Percentiles rank a stretch among this genome's conserved stretches.
Evolutionary conservation across 2,888 invertebrate genomes (phyloP).

Genomic region (Papilio demoleus): DNA sequence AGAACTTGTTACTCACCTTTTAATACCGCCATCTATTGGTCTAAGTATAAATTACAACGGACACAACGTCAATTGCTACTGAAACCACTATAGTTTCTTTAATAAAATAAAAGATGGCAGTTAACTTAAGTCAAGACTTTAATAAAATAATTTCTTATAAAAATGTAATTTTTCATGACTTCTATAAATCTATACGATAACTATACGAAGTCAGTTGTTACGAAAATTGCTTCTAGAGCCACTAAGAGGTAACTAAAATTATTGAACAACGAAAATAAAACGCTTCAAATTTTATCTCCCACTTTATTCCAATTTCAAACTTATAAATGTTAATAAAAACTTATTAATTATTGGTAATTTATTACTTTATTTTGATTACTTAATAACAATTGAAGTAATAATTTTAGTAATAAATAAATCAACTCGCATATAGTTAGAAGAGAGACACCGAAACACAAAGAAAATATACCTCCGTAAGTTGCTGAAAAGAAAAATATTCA

Average conservation of each 20-base stretch:
- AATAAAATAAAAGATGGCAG: neutral
- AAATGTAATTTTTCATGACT: too few species aligned
- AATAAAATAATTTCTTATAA: too few species aligned
- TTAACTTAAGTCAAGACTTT: neutral
- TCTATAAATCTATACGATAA: too few species aligned
- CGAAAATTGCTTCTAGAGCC: too few species aligned
- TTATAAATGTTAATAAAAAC: too few species aligned
- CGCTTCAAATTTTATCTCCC: too few species aligned
- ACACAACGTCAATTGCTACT: neutral
- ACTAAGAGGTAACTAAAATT: too few species aligned
- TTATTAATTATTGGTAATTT: too few species aligned
- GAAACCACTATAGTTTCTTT: neutral
- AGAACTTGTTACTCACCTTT: neutral
- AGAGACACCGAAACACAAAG: constrained; percentile 70
- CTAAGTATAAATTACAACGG: neutral
- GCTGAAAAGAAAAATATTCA: constrained; percentile 56
- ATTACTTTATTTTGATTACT: neutral
- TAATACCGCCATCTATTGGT: neutral
- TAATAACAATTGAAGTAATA: constrained; percentile 24
- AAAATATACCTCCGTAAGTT: constrained; percentile 72
- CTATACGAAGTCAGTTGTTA: too few species aligned
- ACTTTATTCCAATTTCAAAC: too few species aligned
- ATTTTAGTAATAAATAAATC: constrained; percentile 52
- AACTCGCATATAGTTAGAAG: constrained; percentile 67
- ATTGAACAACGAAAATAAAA: too few species aligned